Base-by-base conservation (phyloP, 2,113 vertebrate species). In the Alaudala cheleensis region DNA sequence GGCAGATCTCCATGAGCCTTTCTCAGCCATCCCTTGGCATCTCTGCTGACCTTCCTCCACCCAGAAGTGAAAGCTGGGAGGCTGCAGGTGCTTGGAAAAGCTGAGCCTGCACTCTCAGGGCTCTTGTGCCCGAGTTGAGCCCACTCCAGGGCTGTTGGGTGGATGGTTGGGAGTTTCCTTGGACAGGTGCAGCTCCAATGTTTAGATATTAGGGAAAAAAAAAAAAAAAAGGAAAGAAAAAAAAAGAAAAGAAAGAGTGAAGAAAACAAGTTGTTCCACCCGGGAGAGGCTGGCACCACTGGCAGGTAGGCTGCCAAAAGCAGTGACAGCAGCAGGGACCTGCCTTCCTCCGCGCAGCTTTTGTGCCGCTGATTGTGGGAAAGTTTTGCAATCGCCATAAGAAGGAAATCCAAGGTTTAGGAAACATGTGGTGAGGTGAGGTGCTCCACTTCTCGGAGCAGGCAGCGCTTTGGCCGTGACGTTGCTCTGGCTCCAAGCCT, bases 321-420 rank as follows among this genome's bases (percentile, higher is more conserved):
- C 6, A 67, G 53, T 37, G 87, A 72, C 83, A 90, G 29, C 45
- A 5, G 3, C 16, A 61, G 82, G 20, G 82, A 62, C 71, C 69
- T 82, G 80, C 40, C 60, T 61, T 44, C 42, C 14, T 50, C 61
- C 72, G 60, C 67, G 22, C 65, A 9, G 64, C 78, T 42, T 80
- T 90, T 42, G 49, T 47, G 10, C 22, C 13, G 10, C 26, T 10
- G 56, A 2, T 19, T 92, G 66, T 66, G 82, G 61, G 79, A 89
- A 83, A 65, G 81, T 95, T 88, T 93, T 90, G 92, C 85, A 96
- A 83, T 69, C 57, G 0, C 45, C 2, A 0, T 79, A 88, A 94
- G 86, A 93, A 95, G 84, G 86, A 83, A 92, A 95, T 74, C 58
- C 76, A 39, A 88, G 67, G 72, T 91, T 95, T 95, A 61, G 81